A percentile compares a stretch with the other conserved stretches of the same genome.
phyloP scores from a whole-genome alignment of 1,140 invertebrate species.

The Pogonomyrmex californicus region DNA sequence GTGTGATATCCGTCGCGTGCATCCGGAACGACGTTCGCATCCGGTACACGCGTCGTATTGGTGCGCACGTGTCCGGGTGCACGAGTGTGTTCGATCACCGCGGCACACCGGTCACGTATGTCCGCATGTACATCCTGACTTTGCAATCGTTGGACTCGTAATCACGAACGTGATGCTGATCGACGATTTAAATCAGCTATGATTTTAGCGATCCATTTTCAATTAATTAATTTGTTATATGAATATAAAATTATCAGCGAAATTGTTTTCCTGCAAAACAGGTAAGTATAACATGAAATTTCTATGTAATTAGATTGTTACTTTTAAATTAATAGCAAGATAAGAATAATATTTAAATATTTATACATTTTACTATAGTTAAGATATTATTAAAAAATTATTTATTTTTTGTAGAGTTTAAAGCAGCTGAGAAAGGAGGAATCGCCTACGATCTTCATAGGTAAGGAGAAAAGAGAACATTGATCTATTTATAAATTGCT shows the following conservation, averaged over 20 bases:
- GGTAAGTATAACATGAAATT: constrained; percentile 28
- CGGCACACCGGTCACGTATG: constrained; percentile 41
- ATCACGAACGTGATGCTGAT: not conserved
- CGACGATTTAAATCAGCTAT: not conserved
- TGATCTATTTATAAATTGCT: constrained; percentile 80
- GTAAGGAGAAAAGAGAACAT: constrained; percentile 72
- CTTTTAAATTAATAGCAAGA: not conserved
- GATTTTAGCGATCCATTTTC: not conserved
- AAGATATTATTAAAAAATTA: not conserved
- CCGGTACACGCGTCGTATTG: not conserved
- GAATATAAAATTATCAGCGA: not conserved
- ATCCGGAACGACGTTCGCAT: constrained; percentile 28
- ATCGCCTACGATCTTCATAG: constrained; percentile 34
- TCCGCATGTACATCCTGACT: constrained; percentile 23
- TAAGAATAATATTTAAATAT: not conserved
- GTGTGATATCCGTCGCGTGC: constrained; percentile 16
- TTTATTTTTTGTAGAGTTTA: constrained; percentile 1
- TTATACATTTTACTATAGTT: not conserved
- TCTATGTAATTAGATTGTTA: not conserved
- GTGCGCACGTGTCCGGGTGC: constrained; percentile 39
- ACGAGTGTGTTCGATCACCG: not conserved
- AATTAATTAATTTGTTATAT: not conserved
- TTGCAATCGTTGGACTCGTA: not conserved
- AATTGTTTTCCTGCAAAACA: not conserved
- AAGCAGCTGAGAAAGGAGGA: constrained; percentile 53